Percentiles rank a stretch among this genome's conserved stretches.
These are phyloP conservation scores for Emydoidea blandingii DNA, from an alignment of 2,797 vertebrate species.

Conservation along the genomic window DNA sequence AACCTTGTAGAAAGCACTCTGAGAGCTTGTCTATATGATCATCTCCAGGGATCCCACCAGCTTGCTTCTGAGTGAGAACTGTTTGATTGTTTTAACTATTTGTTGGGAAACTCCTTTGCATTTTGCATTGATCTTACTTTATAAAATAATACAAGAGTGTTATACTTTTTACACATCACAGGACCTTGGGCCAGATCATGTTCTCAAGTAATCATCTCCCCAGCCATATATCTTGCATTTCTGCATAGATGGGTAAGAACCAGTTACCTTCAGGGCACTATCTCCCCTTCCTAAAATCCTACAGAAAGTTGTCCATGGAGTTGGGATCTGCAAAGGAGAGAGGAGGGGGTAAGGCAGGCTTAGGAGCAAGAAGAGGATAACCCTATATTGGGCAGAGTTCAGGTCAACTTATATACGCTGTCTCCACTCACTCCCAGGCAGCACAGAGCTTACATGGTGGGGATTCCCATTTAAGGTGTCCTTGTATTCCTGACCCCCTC, in stretches of 20 bases:
- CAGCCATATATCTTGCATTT: neutral
- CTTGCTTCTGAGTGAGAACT: neutral
- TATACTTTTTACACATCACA: neutral
- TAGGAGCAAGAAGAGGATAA: neutral
- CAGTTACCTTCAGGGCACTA: neutral
- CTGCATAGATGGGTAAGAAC: neutral
- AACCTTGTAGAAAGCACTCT: neutral
- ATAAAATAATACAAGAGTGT: neutral
- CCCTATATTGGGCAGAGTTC: neutral
- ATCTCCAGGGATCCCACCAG: neutral
- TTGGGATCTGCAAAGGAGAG: slow-evolving; percentile 11
- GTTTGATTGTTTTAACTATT: neutral
- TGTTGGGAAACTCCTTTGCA: neutral
- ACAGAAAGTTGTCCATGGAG: neutral
- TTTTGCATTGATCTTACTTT: neutral
- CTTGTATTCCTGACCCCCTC: neutral
- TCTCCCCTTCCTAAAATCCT: accelerated
- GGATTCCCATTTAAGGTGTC: neutral
- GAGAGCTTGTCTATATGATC: neutral
- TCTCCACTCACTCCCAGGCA: neutral
- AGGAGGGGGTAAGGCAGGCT: neutral
- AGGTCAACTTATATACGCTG: neutral
- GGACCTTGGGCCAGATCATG: neutral
- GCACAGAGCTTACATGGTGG: accelerated
- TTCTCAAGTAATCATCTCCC: neutral